Base-by-base conservation (phyloP, 2,797 vertebrate species). In the Schizothorax lantsangensis region DNA sequence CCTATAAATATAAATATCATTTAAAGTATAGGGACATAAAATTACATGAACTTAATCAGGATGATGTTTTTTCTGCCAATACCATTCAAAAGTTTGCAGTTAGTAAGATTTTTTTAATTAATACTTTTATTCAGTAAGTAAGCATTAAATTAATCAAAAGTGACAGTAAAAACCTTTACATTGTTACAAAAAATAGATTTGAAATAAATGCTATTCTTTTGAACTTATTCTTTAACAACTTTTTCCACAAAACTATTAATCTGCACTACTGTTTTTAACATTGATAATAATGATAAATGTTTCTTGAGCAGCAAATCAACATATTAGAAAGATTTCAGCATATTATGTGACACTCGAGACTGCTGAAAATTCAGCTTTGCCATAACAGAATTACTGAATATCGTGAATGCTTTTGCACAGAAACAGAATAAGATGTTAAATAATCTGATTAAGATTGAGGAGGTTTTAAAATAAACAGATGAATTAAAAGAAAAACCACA, bases 1-100 rank as follows among this genome's bases (percentile, higher is more conserved):
- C 77, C 75, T 57, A 78, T 14, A 78, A 78, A 78, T 26, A 62
- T n/a, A 43, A 30, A 30, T 23, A 43, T 57, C 14, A 79, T 62
- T 57, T 21, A 57, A 78, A 23, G 30, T 21, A 54, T 36, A n/a
- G 21, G 21, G 33, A 78, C 49, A 75, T 3, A 52, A 21, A 75
- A 26, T 2, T 52, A 72, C 3, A 33, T 66, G 26, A 66, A 66
- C 30, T 66, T 33, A 0, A 49, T 49, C 45, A 19, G 45, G 15
- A 74, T 23, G 38, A 43, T 33, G 19, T 33, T 21, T 78, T 52
- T 54, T 11, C 47, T 77, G 49, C 47, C 11, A 52, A 75, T 36
- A 52, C 9, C 26, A 2, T 52, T 77, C 30, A 77, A 75, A 77
- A 14, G 19, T 36, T 54, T 36, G 47, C 2, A 21, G 10, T 74